Evolutionary conservation across 1,140 invertebrate species (phyloP), one percentile per base, ranked within the genome.

Genomic region (Andrena cerasifolii): DNA sequence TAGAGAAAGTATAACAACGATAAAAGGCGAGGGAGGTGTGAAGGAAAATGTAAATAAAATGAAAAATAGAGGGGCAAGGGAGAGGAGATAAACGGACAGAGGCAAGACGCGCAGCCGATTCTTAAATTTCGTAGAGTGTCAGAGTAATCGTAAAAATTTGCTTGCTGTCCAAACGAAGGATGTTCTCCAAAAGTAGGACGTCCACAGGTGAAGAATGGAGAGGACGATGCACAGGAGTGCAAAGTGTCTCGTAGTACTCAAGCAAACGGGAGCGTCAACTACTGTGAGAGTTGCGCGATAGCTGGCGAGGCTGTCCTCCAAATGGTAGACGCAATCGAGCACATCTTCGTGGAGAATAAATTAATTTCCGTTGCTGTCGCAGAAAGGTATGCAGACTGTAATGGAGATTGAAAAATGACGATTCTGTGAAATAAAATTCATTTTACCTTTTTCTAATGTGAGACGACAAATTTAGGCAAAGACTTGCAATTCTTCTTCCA

Each of bases 291-390:
- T 53, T 84, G 83, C 16, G 43, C 47, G 0, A 7, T 79, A 0
- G 80, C 83, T 8, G 65, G 65, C 16, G 45, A 51, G 0, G 54
- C 66, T 28, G 53, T 84, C 18, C 45, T 73, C 16, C 43, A 59
- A 14, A 33, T 78, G 78, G 80, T 83, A 80, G 85, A 80, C 24
- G 72, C 59, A 26, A 83, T 83, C 66, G 78, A 79, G 28, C 45
- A 43, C 5, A 51, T 61, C 36, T 80, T 83, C 59, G 10, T 49
- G 12, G 61, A 79, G 72, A 79, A 80, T 51, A 79, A 87, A 83
- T 81, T 87, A 79, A 73, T 79, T 68, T 87, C 74, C 12, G 65
- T 49, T 18, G 54, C 61, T 14, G 47, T 49, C 4, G 33, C 16
- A 5, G 53, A 76, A 63, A 82, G 70, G 75, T 85, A 77, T 47